Percentiles rank a stretch among this genome's conserved stretches.
Evolutionary conservation across 1,140 invertebrate species (phyloP).

Genomic region (Ooceraea biroi): DNA sequence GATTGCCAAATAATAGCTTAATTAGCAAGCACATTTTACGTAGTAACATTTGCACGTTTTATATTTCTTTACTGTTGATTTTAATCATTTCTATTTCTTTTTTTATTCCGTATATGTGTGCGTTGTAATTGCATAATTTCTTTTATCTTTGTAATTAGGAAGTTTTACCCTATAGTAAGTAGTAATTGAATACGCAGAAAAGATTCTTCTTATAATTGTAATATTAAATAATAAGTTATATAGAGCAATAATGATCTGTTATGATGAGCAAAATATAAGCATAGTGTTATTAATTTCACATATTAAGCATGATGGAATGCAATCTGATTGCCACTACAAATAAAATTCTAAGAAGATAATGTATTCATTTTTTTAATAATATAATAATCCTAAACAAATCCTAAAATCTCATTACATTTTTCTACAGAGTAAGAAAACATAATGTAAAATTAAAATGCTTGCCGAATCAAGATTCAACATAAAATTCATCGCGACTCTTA

Average conservation of each 20-base stretch:
- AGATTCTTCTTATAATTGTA: too few relatives aligned
- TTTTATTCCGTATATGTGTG: background rate
- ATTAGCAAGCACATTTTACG: background rate
- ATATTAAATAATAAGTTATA: too few relatives aligned
- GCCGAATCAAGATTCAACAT: background rate
- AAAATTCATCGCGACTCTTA: background rate
- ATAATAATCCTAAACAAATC: background rate
- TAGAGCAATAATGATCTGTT: too few relatives aligned
- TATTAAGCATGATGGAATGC: too few relatives aligned
- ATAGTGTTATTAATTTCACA: too few relatives aligned
- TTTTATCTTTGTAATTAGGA: background rate
- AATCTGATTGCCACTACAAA: background rate
- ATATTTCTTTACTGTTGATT: conserved; percentile 15
- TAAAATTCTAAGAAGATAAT: background rate
- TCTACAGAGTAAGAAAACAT: background rate
- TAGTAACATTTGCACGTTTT: background rate
- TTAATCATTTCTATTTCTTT: background rate
- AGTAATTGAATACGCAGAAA: too few relatives aligned
- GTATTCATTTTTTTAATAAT: background rate
- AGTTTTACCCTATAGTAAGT: too few relatives aligned
- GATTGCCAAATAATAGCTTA: background rate
- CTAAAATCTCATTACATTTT: background rate
- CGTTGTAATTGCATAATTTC: background rate
- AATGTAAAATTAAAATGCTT: background rate
- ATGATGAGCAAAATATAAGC: too few relatives aligned